Evolutionary conservation across 2,797 vertebrate genomes (phyloP).

Genomic region (Gymnothorax reevesii): DNA sequence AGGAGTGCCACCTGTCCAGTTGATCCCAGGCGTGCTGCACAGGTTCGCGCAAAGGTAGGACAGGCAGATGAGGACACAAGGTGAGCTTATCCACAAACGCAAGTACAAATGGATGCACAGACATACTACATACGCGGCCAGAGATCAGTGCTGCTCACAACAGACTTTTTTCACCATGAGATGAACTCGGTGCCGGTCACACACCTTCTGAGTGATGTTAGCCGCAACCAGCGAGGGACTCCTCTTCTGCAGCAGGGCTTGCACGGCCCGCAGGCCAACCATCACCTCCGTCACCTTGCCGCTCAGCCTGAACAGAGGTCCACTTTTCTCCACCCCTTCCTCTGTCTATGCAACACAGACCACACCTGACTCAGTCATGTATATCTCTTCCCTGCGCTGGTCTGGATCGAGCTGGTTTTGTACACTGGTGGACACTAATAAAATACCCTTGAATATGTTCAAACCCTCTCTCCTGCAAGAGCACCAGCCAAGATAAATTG

Average conservation of each 20-base stretch:
- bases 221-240: constrained; percentile 79
- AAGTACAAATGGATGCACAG: neutral
- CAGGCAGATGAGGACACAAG: neutral
- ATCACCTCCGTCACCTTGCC: constrained; percentile 73
- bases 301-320: constrained; percentile 67
- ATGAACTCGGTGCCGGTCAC: neutral
- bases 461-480: no score
- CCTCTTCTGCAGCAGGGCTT: constrained; percentile 77
- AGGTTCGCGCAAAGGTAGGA: neutral
- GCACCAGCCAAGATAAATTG: no score
- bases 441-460: no score
- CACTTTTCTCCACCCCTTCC: constrained; percentile 59
- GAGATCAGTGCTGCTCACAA: no score
- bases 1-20: constrained; percentile 86
- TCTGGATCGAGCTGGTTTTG: no score
- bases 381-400: no score
- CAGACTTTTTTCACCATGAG: no score
- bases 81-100: neutral
- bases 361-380: neutral
- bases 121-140: neutral
- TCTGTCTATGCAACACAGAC: constrained; percentile 22
- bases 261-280: constrained; percentile 74
- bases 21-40: constrained; percentile 86
- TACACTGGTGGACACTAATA: no score
- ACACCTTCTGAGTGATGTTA: constrained; percentile 85